A percentile compares a stretch with the other conserved stretches of the same genome.
These are phyloP conservation scores for Takifugu bimaculatus DNA, from an alignment of 2,113 vertebrate genomes.

Conservation along the genomic window DNA sequence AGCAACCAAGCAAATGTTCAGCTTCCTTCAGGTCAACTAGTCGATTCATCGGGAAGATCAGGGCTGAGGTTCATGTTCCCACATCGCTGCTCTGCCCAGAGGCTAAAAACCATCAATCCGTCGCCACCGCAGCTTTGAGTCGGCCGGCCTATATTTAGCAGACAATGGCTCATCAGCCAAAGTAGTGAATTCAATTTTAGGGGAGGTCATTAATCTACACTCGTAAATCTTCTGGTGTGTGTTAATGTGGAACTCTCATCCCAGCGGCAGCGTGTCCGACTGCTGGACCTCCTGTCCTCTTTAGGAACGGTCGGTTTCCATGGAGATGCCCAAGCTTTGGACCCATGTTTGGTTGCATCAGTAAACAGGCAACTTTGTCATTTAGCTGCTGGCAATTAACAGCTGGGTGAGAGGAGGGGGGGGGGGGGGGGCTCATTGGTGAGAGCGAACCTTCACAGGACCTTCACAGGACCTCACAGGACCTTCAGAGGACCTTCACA, in stretches of 20 bases:
- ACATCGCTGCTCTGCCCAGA: constrained; percentile 28
- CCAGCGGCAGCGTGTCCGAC: too few relatives aligned
- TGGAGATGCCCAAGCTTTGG: neutral
- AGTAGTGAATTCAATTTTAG: constrained; percentile 63
- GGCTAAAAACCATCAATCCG: constrained; percentile 45
- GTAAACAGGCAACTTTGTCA: constrained; percentile 17
- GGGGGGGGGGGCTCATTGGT: constrained; percentile 2
- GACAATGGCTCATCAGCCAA: constrained; percentile 64
- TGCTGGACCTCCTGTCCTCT: too few relatives aligned
- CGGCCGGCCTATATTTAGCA: constrained; percentile 59
- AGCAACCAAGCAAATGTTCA: too few relatives aligned
- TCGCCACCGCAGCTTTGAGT: constrained; percentile 32
- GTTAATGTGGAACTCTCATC: constrained; percentile 27
- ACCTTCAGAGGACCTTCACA: constrained; percentile 15
- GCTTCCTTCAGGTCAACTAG: too few relatives aligned
- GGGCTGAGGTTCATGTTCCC: neutral
- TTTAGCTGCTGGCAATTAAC: constrained; percentile 36
- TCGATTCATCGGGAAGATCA: neutral
- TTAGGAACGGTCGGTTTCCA: too few relatives aligned
- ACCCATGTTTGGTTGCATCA: constrained; percentile 11
- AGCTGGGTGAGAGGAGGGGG: constrained; percentile 28
- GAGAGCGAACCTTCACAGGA: too few relatives aligned
- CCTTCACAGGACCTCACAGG: neutral
- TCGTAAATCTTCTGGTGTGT: constrained; percentile 53
- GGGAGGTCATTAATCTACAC: constrained; percentile 59